These are phyloP conservation scores for Pedionomus torquatus DNA, from an alignment of 2,113 vertebrate species.

Conservation along the genomic window DNA sequence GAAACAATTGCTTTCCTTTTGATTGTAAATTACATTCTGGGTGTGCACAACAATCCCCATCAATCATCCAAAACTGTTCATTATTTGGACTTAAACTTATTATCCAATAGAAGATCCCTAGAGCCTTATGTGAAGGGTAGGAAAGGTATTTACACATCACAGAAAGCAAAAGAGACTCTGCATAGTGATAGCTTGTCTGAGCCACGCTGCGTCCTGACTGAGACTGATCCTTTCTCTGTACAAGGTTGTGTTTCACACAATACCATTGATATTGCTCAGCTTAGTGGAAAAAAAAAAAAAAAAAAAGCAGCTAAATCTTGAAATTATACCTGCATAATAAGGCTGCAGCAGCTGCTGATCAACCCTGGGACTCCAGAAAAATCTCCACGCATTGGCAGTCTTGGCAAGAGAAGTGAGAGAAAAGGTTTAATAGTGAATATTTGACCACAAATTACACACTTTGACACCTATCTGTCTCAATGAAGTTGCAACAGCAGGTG, in stretches of 20 bases:
- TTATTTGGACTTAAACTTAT: background rate
- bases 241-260: background rate
- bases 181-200: background rate
- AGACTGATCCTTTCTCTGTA: background rate
- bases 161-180: background rate
- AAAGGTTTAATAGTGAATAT: background rate
- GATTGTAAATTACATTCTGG: conserved; percentile 40
- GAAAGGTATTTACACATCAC: background rate
- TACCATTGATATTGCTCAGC: background rate
- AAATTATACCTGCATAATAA: background rate
- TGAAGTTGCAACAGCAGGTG: background rate
- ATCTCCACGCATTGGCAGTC: background rate
- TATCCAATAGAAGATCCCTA: background rate
- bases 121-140: background rate
- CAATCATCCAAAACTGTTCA: background rate
- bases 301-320: background rate
- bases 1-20: conserved; percentile 56
- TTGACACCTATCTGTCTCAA: background rate
- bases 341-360: background rate
- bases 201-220: background rate
- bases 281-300: no score
- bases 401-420: background rate
- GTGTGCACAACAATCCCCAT: conserved; percentile 39
- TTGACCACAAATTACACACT: background rate
- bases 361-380: background rate